These are phyloP conservation scores for Corbicula japonica DNA, from an alignment of 2,888 invertebrate species.

Conservation along the genomic window DNA sequence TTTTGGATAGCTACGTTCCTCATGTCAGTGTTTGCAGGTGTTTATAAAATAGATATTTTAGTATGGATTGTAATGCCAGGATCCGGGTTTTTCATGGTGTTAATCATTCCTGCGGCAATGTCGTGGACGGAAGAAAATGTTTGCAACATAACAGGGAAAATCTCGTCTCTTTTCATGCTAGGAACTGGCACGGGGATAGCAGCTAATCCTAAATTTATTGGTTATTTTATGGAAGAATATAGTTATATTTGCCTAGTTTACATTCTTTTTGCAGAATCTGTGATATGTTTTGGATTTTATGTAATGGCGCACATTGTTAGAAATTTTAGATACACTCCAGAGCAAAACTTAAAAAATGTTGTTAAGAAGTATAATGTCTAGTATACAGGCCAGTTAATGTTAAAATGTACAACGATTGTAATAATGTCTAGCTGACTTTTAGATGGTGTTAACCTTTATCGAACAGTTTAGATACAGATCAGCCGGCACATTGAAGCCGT, in stretches of 20 bases:
- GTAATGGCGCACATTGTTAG: slow-evolving; percentile 1
- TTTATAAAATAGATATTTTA: slow-evolving; percentile 28
- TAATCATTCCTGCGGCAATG: slow-evolving; percentile 48
- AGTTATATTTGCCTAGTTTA: slow-evolving; percentile 34
- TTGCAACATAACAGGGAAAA: slow-evolving; percentile 49
- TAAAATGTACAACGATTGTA: no score
- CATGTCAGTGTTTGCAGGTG: slow-evolving; percentile 26
- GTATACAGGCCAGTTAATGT: not conserved
- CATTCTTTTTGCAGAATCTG: slow-evolving; percentile 38
- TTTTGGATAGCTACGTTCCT: slow-evolving; percentile 48
- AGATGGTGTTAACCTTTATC: no score
- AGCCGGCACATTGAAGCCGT: no score
- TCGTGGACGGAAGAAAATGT: slow-evolving; percentile 61
- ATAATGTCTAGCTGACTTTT: no score
- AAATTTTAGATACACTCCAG: slow-evolving; percentile 10
- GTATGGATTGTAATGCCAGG: slow-evolving; percentile 49
- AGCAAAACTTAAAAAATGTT: not conserved
- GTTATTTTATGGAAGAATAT: slow-evolving; percentile 53
- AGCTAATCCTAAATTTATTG: slow-evolving; percentile 50
- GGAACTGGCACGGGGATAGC: slow-evolving; percentile 49
- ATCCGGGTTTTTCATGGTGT: slow-evolving; percentile 57
- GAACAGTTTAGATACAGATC: no score
- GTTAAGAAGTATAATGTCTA: not conserved
- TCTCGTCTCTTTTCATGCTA: slow-evolving; percentile 51
- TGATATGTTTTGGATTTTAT: slow-evolving; percentile 31